Conservation (phyloP, 2,113 vertebrate species). For the Zapornia atra region DNA sequence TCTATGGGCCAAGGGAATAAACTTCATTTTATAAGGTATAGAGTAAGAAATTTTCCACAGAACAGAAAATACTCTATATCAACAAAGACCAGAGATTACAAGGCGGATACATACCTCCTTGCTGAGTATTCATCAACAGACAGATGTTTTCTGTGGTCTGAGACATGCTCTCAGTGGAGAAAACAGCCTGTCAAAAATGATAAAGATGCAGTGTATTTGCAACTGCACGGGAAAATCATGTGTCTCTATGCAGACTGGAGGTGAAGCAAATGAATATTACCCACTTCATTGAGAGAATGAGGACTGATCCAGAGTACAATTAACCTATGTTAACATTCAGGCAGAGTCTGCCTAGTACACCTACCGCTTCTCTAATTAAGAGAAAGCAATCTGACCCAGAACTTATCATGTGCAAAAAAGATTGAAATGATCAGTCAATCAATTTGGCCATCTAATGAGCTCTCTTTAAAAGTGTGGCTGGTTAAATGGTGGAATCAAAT, state of each 20-base stretch:
- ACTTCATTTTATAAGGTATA: not conserved
- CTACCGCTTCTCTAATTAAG: not conserved
- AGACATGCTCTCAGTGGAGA: not conserved
- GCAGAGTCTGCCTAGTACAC: not conserved
- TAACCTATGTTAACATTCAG: not conserved
- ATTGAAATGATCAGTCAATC: not conserved
- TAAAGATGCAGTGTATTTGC: not conserved
- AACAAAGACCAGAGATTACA: conserved; percentile 10
- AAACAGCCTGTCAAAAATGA: not conserved
- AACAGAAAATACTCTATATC: not conserved
- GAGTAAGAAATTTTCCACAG: not conserved
- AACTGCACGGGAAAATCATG: not conserved
- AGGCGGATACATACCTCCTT: not conserved
- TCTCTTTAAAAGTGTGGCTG: not conserved
- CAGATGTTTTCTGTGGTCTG: not conserved
- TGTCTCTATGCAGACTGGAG: not conserved
- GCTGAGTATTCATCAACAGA: not conserved
- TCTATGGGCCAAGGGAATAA: not conserved
- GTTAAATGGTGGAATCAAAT: conserved; percentile 25
- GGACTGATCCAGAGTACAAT: not conserved
- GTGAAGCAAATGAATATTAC: not conserved
- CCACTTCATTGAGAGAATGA: not conserved
- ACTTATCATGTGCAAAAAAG: not conserved
- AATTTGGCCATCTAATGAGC: not conserved
- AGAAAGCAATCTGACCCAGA: not conserved